Conservation (phyloP, 2,797 vertebrate species). For the Tangara arthus region DNA sequence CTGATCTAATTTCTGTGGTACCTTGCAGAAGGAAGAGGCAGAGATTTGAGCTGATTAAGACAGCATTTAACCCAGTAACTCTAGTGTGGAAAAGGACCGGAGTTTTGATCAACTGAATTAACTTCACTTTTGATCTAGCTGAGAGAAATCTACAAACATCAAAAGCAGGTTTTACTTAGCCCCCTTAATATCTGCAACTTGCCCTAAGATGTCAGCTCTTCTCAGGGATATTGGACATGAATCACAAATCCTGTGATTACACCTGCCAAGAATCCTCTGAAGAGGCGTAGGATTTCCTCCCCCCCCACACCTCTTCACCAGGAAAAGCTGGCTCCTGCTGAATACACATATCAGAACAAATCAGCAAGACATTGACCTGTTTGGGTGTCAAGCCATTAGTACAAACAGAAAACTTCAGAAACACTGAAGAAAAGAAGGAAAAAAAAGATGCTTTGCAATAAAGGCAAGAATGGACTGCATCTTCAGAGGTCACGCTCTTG, state of each 20-base stretch:
- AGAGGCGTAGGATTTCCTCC: background rate
- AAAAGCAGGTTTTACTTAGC: constrained; percentile 21
- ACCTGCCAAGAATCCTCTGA: constrained; percentile 10
- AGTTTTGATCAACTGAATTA: constrained; percentile 28
- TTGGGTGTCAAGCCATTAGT: constrained; percentile 38
- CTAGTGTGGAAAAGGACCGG: background rate
- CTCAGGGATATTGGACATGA: constrained; percentile 11
- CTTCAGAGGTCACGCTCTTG: background rate
- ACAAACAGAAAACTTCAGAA: constrained; percentile 38
- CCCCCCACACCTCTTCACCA: background rate
- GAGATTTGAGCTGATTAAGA: constrained; percentile 1
- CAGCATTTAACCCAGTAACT: background rate
- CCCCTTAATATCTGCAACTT: constrained; percentile 11
- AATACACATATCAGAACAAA: constrained; percentile 13
- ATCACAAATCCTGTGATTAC: constrained; percentile 53
- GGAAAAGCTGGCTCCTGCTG: background rate
- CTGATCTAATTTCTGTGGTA: background rate
- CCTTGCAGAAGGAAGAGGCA: background rate
- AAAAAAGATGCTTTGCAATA: constrained; percentile 16
- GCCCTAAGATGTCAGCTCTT: constrained; percentile 23
- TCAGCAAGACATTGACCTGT: constrained; percentile 42
- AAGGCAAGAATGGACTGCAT: constrained; percentile 3
- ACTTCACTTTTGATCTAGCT: constrained; percentile 3
- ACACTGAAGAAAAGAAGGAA: background rate
- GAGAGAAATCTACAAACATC: constrained; percentile 6